Evolutionary conservation across 1,140 invertebrate genomes (phyloP), one percentile per base, ranked within the genome.

Genomic region (Drosophila lacertosa): DNA sequence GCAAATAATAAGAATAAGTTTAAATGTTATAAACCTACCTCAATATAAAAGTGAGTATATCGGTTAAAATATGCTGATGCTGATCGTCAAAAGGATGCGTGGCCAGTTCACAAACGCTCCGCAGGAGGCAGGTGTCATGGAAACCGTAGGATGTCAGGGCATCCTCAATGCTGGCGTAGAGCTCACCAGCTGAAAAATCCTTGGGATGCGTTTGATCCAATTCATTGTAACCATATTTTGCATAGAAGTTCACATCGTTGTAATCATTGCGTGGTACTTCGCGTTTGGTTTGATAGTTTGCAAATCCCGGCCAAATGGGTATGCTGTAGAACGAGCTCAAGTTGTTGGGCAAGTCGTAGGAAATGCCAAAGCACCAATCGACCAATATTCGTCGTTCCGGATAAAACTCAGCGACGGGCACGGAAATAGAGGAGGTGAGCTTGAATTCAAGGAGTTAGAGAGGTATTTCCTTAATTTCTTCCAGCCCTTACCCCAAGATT

Each of bases 351-450:
- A 89, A 60, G 4, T 65, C 76, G 45, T 91, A 91, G 13, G 70
- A 59, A 18, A 91, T 66, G 44, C 83, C 78, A 11, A 91, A 91
- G 18, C 90, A 90, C 88, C 90, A 90, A 71, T 91, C 89, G 11
- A 89, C 45, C 3, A 90, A 35, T 13, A 86, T 73, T 0, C 88
- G 81, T 7, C 89, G 83, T 10, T 91, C 86, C 0, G 89, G 89
- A n/a, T 57, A 73, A 9, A 76, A 72, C 9, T 89, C 86, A 13
- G 77, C 50, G 10, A 91, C 22, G 1, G 90, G 90, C 16, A 64
- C 47, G 5, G 89, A 91, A n/a, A 91, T 72, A 0, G 83, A 89
- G 0, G 64, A 32, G 0, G 81, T 84, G 0, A 84, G 37, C 16
- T 20, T 11, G 0, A 20, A 11, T 15, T 10, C 16, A 18, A 9